A percentile compares a stretch with the other conserved stretches of the same genome.
phyloP scores from a whole-genome alignment of 2,888 invertebrate species.

The Endomychus coccineus region DNA sequence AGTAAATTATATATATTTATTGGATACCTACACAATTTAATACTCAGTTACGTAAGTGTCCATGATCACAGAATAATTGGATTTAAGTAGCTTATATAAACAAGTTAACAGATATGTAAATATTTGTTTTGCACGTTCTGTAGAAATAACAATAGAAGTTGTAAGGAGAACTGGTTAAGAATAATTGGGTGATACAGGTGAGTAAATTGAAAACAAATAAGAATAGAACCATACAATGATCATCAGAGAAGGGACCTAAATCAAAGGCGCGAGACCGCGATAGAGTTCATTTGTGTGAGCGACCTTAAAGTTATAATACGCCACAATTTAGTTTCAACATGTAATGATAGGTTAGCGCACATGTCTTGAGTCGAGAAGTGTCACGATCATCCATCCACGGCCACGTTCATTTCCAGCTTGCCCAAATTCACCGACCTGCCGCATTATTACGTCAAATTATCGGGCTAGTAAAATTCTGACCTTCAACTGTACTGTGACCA shows the following conservation, averaged over 20 bases:
- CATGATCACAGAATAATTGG: too few relatives aligned
- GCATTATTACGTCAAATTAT: conserved; percentile 39
- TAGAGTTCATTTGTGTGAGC: conserved; percentile 30
- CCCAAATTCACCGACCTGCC: conserved; percentile 33
- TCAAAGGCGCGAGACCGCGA: conserved; percentile 26
- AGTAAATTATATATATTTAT: too few relatives aligned
- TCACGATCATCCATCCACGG: conserved; percentile 31
- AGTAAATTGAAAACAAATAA: conserved; percentile 20
- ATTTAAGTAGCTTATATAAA: too few relatives aligned
- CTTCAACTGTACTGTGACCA: conserved; percentile 16
- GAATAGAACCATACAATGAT: conserved; percentile 22
- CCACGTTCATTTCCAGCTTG: conserved; percentile 14
- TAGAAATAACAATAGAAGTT: conserved; percentile 3
- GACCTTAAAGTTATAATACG: conserved; percentile 35
- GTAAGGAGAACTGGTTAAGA: conserved; percentile 13
- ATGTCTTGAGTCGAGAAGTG: conserved; percentile 34
- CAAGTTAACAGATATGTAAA: too few relatives aligned
- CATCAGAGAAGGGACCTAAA: conserved; percentile 24
- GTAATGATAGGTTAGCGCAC: conserved; percentile 37
- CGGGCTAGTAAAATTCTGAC: conserved; percentile 23
- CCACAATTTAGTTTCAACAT: conserved; percentile 37
- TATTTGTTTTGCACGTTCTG: conserved; percentile 13
- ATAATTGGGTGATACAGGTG: conserved; percentile 17
- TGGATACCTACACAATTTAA: too few relatives aligned
- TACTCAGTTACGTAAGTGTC: too few relatives aligned